Percentiles rank a stretch among this genome's conserved stretches.
Evolutionary conservation across 30 jellyfish, hydroid and myxozoan genomes (phyloP).

Genomic region (Cassiopea xamachana): DNA sequence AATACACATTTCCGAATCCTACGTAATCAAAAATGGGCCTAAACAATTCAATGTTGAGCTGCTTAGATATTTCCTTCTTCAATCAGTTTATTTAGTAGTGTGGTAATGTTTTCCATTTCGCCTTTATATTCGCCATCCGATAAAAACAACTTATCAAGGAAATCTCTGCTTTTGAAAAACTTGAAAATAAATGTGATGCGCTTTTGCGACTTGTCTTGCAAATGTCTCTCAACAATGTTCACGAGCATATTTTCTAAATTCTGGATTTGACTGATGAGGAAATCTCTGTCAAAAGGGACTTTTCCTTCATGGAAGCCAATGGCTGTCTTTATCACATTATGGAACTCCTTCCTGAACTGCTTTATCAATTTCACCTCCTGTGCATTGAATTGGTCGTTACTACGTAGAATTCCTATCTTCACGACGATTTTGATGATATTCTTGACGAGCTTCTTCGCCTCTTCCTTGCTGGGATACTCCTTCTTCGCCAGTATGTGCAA

Average conservation of each 20-base stretch:
- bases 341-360: conserved; percentile 79
- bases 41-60: neutral
- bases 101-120: conserved; percentile 68
- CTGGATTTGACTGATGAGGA: conserved; percentile 44
- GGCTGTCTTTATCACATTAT: conserved; percentile 80
- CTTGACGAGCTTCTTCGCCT: conserved; percentile 90
- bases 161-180: conserved; percentile 59
- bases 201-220: conserved; percentile 84
- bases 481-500: conserved; percentile 82
- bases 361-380: conserved; percentile 66
- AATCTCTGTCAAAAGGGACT: conserved; percentile 82
- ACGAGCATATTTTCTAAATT: conserved; percentile 68
- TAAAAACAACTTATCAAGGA: conserved; percentile 66
- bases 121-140: conserved; percentile 56
- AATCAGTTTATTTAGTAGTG: conserved; percentile 67
- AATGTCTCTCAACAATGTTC: conserved; percentile 71
- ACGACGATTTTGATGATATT: conserved; percentile 84
- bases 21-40: neutral
- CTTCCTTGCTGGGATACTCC: conserved; percentile 77
- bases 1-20: neutral
- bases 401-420: conserved; percentile 77
- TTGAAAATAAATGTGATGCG: conserved; percentile 72
- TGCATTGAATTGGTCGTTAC: conserved; percentile 79
- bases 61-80: conserved; percentile 81
- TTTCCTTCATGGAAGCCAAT: conserved; percentile 89